Evolutionary conservation across 2,888 invertebrate genomes (phyloP).

Genomic region (Macrosiphum euphorbiae): DNA sequence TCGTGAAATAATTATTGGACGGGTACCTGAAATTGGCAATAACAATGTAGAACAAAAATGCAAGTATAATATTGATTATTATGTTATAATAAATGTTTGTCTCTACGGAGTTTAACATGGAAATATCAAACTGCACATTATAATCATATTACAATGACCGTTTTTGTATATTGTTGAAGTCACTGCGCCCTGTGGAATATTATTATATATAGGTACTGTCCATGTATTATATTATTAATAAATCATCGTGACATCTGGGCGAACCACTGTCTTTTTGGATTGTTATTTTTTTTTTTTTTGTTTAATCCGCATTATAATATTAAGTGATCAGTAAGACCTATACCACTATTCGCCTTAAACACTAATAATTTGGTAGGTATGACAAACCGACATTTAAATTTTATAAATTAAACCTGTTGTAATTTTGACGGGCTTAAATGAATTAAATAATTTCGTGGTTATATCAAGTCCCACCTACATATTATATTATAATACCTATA

Average conservation of each 20-base stretch:
- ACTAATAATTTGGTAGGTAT: background rate
- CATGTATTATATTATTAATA: background rate
- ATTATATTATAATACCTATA: background rate
- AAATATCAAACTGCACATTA: background rate
- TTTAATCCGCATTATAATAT: conserved; percentile 5
- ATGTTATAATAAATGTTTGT: background rate
- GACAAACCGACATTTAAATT: conserved; percentile 18
- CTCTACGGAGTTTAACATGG: background rate
- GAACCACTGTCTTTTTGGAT: background rate
- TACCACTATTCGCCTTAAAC: background rate
- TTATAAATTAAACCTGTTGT: conserved; percentile 20
- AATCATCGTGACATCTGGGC: background rate
- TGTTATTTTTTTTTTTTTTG: background rate
- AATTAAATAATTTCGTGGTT: background rate
- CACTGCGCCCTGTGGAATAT: background rate
- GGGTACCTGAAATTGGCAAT: background rate
- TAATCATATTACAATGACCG: background rate
- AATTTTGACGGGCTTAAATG: background rate
- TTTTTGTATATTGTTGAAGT: background rate
- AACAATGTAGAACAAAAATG: background rate
- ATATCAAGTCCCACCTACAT: background rate
- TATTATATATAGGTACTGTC: background rate
- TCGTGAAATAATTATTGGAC: background rate
- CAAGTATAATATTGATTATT: background rate
- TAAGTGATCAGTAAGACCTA: background rate